These are phyloP conservation scores for Synanthedon formicaeformis DNA, from an alignment of 2,888 invertebrate species.

Conservation along the genomic window DNA sequence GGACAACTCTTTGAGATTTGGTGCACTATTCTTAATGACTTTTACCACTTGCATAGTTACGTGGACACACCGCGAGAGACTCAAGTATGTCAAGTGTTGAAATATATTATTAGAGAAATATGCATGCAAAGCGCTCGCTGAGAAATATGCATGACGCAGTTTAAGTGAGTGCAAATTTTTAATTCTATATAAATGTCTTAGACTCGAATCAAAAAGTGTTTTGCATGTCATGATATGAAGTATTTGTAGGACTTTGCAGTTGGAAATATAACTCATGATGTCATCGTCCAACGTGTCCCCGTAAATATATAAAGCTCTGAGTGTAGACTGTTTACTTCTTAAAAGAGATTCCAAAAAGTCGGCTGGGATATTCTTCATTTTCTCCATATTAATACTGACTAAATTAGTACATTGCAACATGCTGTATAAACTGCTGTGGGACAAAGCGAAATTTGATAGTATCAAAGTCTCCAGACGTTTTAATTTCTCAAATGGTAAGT, in stretches of 20 bases:
- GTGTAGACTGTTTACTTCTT: slow-evolving; percentile 45
- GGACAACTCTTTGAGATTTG: slow-evolving; percentile 59
- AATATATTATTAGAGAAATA: slow-evolving; percentile 63
- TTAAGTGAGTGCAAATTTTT: slow-evolving; percentile 60
- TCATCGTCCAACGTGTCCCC: slow-evolving; percentile 66
- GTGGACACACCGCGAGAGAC: slow-evolving; percentile 60
- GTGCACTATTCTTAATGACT: slow-evolving; percentile 58
- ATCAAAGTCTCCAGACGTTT: slow-evolving; percentile 54
- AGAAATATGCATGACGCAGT: slow-evolving; percentile 65
- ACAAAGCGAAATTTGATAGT: slow-evolving; percentile 62
- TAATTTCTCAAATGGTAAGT: slow-evolving; percentile 61
- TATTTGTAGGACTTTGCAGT: slow-evolving; percentile 49
- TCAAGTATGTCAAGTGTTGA: slow-evolving; percentile 55
- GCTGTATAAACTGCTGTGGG: slow-evolving; percentile 55
- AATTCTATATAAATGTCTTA: slow-evolving; percentile 51
- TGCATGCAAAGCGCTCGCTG: slow-evolving; percentile 55
- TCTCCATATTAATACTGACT: slow-evolving; percentile 65
- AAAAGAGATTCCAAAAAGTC: slow-evolving; percentile 60
- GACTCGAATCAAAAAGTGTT: slow-evolving; percentile 64
- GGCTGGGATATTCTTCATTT: slow-evolving; percentile 67
- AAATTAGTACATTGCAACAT: slow-evolving; percentile 61
- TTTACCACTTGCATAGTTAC: slow-evolving; percentile 63
- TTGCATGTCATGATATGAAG: slow-evolving; percentile 67
- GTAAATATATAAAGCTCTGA: slow-evolving; percentile 59
- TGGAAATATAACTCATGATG: slow-evolving; percentile 53